Evolutionary conservation across 2,888 invertebrate genomes (phyloP), one percentile per base, ranked within the genome.

Genomic region (Xylocampa areola): DNA sequence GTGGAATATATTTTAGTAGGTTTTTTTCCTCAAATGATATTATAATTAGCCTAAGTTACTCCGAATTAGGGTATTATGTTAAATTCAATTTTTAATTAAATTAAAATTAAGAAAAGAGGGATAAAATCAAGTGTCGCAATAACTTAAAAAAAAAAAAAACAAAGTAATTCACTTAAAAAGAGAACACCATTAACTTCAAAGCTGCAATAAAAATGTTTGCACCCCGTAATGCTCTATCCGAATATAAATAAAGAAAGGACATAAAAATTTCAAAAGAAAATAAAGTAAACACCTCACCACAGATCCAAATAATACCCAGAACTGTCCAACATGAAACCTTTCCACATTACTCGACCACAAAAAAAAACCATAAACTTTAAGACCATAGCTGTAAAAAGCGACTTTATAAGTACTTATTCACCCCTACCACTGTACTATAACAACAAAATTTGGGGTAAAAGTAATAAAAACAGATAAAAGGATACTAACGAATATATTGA

Each of bases 281-380:
- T 59, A 53, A 64, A 61, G 47, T 35, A 16, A 51, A 44, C 19
- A 48, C 36, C 41, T 47, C 14, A 23, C 16, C n/a, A 19, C 14
- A 29, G 41, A 45, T 52, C 49, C 37, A 61, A 71, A 71, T 71
- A 71, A 75, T 69, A 67, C 59, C 52, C 17, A 52, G 58, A 73
- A 75, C 65, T 69, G 64, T 70, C 73, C 32, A 44, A 73, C 73
- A 81, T 72, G 76, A 69, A 80, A 81, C 51, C 57, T 73, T 68
- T 81, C 68, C 71, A 73, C 73, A 72, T 73, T 64, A 52, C 32
- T 16, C 62, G 53, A 67, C 79, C 75, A 82, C 81, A 83, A 81
- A 81, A 73, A n/a, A 68, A 58, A 74, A 73, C 60, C 75, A 80
- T 88, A 83, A 89, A 87, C 84, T 84, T 84, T 83, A 81, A 85